A percentile compares a stretch with the other conserved stretches of the same genome.
Conservation (phyloP, 2,888 invertebrate genomes). For the Yponomeuta malinellus region DNA sequence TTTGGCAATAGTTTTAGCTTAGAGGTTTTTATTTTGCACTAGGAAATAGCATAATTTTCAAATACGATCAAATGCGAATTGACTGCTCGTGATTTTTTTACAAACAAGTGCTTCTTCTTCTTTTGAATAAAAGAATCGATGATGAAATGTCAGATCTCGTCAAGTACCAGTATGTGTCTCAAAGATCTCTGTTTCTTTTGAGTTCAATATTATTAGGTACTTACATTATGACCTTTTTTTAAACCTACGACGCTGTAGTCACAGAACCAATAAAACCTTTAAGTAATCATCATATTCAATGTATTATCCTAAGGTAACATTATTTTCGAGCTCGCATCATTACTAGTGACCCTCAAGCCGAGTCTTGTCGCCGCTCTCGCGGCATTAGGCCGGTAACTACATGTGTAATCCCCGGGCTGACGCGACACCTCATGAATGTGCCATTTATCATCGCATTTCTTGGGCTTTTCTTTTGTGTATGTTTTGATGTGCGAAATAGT, state of each 20-base stretch:
- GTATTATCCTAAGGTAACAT: neutral
- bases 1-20: constrained; percentile 1
- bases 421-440: constrained; percentile 62
- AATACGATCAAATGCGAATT: no score
- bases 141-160: no score
- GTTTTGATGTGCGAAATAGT: neutral
- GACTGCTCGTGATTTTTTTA: neutral
- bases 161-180: no score
- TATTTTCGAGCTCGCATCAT: neutral
- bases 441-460: constrained; percentile 56
- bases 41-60: neutral
- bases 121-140: no score
- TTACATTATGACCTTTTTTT: no score
- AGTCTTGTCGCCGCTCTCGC: constrained; percentile 31
- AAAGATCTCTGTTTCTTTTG: no score
- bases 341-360: neutral
- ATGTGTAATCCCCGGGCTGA: constrained; percentile 55
- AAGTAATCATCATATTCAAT: neutral
- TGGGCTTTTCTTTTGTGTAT: neutral
- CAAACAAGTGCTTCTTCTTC: neutral
- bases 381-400: constrained; percentile 60
- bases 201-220: no score
- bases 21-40: neutral
- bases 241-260: no score
- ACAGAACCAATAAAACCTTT: no score